phyloP scores from a whole-genome alignment of 2,888 invertebrate species.

The Dynastes tityus region DNA sequence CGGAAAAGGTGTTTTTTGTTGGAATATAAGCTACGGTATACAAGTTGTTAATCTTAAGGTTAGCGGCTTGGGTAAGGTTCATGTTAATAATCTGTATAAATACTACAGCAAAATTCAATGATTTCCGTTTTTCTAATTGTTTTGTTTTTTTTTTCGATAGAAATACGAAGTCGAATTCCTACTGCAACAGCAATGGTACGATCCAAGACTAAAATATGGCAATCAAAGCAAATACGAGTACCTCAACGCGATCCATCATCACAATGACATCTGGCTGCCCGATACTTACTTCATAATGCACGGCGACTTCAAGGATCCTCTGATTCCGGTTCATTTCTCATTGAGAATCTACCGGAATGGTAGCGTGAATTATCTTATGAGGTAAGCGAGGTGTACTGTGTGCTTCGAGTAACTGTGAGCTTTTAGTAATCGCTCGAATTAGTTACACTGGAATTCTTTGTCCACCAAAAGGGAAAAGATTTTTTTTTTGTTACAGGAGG shows the following conservation, averaged over 20 bases:
- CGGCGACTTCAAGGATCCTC: slow-evolving; percentile 95
- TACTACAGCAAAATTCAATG: too few species aligned
- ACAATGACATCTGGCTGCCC: slow-evolving; percentile 93
- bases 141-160: slow-evolving; percentile 72
- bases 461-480: neutral
- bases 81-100: too few species aligned
- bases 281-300: slow-evolving; percentile 98
- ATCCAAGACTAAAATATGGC: slow-evolving; percentile 90
- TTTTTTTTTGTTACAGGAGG: slow-evolving; percentile 74
- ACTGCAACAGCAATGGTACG: slow-evolving; percentile 94
- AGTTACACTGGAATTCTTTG: neutral
- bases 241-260: slow-evolving; percentile 94
- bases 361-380: slow-evolving; percentile 94
- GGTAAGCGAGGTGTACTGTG: slow-evolving; percentile 71
- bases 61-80: too few species aligned
- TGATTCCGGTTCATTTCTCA: slow-evolving; percentile 94
- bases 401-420: too few species aligned
- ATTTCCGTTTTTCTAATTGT: neutral
- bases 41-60: too few species aligned
- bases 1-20: too few species aligned
- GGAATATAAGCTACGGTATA: too few species aligned
- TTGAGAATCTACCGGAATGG: slow-evolving; percentile 94
- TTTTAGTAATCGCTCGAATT: too few species aligned
- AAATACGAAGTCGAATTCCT: slow-evolving; percentile 98
- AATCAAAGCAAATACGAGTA: slow-evolving; percentile 91